These are phyloP conservation scores for Brachionus plicatilis DNA, from an alignment of 1,140 invertebrate species.

Conservation along the genomic window DNA sequence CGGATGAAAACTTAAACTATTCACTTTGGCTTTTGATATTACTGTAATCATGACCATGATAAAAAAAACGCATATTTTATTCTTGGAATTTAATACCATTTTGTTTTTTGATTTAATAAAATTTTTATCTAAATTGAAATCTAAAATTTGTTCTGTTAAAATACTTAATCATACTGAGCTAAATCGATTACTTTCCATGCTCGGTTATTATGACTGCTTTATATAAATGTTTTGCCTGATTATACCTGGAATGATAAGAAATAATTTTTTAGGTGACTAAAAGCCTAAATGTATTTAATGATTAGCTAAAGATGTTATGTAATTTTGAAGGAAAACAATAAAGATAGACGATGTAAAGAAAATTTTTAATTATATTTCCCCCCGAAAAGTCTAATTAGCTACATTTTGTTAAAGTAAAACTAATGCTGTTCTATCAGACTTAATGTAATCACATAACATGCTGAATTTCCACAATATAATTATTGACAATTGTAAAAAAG, in stretches of 20 bases:
- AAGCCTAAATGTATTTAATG: background rate
- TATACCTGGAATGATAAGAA: background rate
- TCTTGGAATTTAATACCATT: slow-evolving; percentile 24
- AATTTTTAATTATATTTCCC: background rate
- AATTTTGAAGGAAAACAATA: background rate
- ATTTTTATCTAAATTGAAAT: background rate
- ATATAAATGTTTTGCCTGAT: background rate
- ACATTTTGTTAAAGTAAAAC: background rate
- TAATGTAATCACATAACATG: background rate
- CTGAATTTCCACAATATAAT: background rate
- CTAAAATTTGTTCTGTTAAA: background rate
- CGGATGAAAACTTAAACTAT: slow-evolving; percentile 14
- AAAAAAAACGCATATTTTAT: slow-evolving; percentile 12
- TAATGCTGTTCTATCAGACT: background rate
- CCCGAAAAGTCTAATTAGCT: background rate
- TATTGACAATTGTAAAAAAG: background rate
- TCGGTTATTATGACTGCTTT: background rate
- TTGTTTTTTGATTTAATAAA: background rate
- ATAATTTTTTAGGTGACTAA: background rate
- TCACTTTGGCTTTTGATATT: background rate
- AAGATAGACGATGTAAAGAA: background rate
- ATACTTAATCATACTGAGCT: background rate
- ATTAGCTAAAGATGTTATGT: background rate
- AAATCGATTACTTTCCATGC: background rate
- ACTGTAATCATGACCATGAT: background rate